Conservation (phyloP, 2,113 vertebrate species). For the Cephalopterus ornatus region DNA sequence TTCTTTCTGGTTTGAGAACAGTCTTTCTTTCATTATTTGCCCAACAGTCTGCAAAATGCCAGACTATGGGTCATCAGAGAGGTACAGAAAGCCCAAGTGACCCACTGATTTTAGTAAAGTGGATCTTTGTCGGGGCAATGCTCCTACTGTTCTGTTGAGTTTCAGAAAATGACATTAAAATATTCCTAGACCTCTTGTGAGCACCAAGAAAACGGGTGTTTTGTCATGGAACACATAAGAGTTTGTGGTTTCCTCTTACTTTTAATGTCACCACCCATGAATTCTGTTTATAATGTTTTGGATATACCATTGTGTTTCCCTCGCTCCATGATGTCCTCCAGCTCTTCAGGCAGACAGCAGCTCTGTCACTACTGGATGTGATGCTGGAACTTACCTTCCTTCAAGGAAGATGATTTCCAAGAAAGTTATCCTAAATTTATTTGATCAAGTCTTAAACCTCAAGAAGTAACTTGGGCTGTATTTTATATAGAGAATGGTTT, state of each 20-base stretch:
- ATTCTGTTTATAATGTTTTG: background rate
- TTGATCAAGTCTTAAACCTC: background rate
- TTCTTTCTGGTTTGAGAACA: background rate
- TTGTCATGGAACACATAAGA: background rate
- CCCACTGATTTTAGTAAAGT: background rate
- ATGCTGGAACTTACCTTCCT: background rate
- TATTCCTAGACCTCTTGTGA: background rate
- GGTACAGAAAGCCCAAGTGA: background rate
- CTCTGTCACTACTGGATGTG: background rate
- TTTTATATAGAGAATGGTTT: conserved; percentile 19
- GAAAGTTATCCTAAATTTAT: background rate
- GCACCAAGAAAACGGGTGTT: background rate
- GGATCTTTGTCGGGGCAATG: background rate
- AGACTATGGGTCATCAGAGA: background rate
- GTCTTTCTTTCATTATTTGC: background rate
- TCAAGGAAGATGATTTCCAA: background rate
- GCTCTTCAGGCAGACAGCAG: background rate
- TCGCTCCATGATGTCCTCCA: background rate
- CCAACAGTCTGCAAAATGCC: background rate
- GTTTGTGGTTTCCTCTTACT: background rate
- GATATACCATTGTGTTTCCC: background rate
- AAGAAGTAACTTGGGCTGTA: background rate
- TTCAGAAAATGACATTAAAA: background rate
- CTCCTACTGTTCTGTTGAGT: background rate
- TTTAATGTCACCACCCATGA: background rate